Percentiles rank a stretch among this genome's conserved stretches.
Conservation (phyloP, 2,888 invertebrate genomes). For the Clanis bilineata region DNA sequence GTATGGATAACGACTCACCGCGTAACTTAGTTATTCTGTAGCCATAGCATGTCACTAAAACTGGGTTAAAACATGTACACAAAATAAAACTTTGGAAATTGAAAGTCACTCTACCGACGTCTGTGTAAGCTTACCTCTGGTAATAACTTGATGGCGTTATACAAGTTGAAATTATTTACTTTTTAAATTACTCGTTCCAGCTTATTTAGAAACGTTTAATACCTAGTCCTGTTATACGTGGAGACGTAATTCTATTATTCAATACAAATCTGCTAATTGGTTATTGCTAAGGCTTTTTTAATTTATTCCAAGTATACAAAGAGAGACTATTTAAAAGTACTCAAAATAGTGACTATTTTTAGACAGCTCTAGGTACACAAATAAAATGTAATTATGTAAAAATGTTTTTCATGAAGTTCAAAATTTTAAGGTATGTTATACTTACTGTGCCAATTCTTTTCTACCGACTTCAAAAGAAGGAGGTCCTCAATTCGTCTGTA, state of each 20-base stretch:
- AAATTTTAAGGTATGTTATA: no score
- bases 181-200: not conserved
- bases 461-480: no score
- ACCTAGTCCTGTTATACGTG: no score
- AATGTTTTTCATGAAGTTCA: no score
- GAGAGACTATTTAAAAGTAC: no score
- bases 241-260: not conserved
- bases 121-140: conserved; percentile 26
- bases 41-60: not conserved
- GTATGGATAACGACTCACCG: not conserved
- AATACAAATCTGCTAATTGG: not conserved
- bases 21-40: not conserved
- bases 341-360: not conserved
- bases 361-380: no score
- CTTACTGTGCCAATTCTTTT: no score
- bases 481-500: no score
- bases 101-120: conserved; percentile 47
- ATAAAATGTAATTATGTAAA: no score
- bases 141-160: conserved; percentile 3
- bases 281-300: not conserved
- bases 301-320: not conserved
- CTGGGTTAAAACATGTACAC: conserved; percentile 26
- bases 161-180: conserved; percentile 18
- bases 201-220: conserved; percentile 21
- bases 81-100: conserved; percentile 57